These are phyloP conservation scores for Cranoglanis bouderius DNA, from an alignment of 2,113 vertebrate species.

Conservation along the genomic window DNA sequence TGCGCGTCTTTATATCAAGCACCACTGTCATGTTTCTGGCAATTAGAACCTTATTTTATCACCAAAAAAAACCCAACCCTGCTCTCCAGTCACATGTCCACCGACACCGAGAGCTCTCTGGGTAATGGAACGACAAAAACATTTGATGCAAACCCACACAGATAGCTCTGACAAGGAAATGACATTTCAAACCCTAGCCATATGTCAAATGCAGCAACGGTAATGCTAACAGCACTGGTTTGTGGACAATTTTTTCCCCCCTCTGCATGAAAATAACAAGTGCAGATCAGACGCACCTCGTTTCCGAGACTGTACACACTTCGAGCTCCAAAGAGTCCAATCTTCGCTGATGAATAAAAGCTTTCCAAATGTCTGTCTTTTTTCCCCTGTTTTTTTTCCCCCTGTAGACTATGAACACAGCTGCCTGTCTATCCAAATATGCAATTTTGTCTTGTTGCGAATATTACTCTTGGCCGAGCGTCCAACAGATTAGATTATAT, in stretches of 20 bases:
- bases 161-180: conserved; percentile 55
- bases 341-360: conserved; percentile 62
- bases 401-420: conserved; percentile 51
- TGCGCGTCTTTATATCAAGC: conserved; percentile 41
- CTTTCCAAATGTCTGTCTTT: conserved; percentile 47
- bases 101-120: conserved; percentile 52
- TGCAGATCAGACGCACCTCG: conserved; percentile 59
- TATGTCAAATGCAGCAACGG: conserved; percentile 59
- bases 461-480: conserved; percentile 59
- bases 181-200: conserved; percentile 57
- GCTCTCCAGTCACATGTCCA: neutral
- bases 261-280: conserved; percentile 54
- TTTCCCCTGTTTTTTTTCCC: conserved; percentile 50
- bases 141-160: conserved; percentile 51
- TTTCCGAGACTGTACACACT: conserved; percentile 55
- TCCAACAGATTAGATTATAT: conserved; percentile 66
- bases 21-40: conserved; percentile 2
- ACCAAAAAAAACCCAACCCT: neutral
- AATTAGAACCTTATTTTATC: conserved; percentile 34
- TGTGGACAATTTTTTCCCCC: no score
- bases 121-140: conserved; percentile 58
- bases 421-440: conserved; percentile 61
- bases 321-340: conserved; percentile 61
- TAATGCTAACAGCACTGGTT: conserved; percentile 59
- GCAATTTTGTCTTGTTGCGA: conserved; percentile 49